These are phyloP conservation scores for Chrysolina haemoptera DNA, from an alignment of 2,888 invertebrate species.

Conservation along the genomic window DNA sequence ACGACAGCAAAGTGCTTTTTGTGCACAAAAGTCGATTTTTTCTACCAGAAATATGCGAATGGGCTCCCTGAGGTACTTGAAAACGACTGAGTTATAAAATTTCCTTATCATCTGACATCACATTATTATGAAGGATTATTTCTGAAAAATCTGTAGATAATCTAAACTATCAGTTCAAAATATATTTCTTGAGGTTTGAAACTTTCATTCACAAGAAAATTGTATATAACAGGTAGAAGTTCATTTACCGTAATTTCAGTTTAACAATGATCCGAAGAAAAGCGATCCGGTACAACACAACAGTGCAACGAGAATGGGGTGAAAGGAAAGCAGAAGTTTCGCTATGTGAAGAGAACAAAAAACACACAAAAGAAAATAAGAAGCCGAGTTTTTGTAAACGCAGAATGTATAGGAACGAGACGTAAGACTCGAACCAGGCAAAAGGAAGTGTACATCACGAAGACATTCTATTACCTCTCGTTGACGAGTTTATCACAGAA, in stretches of 20 bases:
- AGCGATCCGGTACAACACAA: conserved; percentile 33
- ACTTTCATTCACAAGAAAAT: no score
- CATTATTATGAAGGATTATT: no score
- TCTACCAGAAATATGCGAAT: no score
- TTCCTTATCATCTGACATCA: no score
- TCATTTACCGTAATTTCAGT: neutral
- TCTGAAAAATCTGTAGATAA: no score
- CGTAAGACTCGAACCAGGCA: conserved; percentile 37
- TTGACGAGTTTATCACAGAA: conserved; percentile 98
- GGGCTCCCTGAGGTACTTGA: no score
- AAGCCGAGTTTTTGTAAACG: conserved; percentile 48
- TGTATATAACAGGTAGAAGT: no score
- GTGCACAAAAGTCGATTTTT: no score
- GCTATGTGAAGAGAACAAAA: conserved; percentile 47
- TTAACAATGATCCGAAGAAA: conserved; percentile 22
- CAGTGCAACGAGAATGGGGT: conserved; percentile 41
- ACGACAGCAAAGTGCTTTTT: no score
- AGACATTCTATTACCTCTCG: conserved; percentile 84
- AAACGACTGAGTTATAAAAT: no score
- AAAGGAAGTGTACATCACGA: conserved; percentile 44
- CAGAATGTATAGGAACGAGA: conserved; percentile 41
- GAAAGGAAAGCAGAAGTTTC: conserved; percentile 59
- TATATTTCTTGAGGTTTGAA: no score
- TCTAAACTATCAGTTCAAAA: no score
- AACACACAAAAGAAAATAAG: conserved; percentile 45